Evolutionary conservation across 1,140 invertebrate species (phyloP).

Genomic region (Capitella teleta): DNA sequence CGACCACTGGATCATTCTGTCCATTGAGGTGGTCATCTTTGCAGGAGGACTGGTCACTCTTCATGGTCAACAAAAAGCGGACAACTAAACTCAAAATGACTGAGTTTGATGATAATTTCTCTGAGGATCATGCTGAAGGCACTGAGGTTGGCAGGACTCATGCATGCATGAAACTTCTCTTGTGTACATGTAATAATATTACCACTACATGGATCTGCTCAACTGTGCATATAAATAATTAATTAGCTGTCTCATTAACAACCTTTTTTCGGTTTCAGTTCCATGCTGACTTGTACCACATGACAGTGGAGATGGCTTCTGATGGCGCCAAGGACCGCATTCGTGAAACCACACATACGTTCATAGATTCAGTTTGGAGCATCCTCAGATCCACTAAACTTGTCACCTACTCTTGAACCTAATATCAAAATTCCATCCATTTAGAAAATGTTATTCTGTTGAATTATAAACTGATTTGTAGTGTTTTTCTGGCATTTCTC

Average conservation of each 20-base stretch:
- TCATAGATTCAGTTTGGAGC: constrained; percentile 33
- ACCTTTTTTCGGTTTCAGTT: constrained; percentile 29
- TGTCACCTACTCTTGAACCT: constrained; percentile 23
- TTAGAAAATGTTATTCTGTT: no score
- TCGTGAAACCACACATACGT: constrained; percentile 25
- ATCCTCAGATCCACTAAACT: constrained; percentile 27
- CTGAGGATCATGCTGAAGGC: constrained; percentile 24
- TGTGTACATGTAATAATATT: no score
- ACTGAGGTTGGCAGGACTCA: constrained; percentile 13
- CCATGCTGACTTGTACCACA: constrained; percentile 39
- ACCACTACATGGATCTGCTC: no score
- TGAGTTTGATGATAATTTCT: constrained; percentile 32
- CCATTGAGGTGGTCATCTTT: no score
- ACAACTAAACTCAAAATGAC: constrained; percentile 30
- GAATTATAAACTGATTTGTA: no score
- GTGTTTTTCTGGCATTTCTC: no score
- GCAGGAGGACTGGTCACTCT: constrained; percentile 38
- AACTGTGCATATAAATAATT: no score
- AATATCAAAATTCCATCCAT: no score
- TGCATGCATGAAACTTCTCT: neutral
- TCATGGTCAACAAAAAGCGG: constrained; percentile 25
- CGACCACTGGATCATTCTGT: no score
- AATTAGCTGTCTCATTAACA: neutral
- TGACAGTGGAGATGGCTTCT: constrained; percentile 19
- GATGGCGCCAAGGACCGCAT: constrained; percentile 27